Conservation (phyloP, 2,797 vertebrate species). For the Sibirionetta formosa region DNA sequence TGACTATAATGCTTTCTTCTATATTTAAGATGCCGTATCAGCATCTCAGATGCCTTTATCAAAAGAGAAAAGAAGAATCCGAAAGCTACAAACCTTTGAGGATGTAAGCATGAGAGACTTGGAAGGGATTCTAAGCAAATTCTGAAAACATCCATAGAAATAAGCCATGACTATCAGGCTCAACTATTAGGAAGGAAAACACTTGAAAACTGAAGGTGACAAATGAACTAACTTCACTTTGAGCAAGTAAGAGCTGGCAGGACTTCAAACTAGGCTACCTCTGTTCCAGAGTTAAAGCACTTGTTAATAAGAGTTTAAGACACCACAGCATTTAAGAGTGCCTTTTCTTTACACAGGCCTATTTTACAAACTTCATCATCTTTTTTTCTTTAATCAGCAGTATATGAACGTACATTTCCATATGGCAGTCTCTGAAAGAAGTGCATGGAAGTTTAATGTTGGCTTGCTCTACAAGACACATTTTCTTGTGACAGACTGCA, state of each 20-base stretch:
- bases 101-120: constrained; percentile 53
- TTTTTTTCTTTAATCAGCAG: constrained; percentile 27
- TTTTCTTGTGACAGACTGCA: constrained; percentile 54
- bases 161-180: constrained; percentile 24
- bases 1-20: constrained; percentile 43
- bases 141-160: constrained; percentile 55
- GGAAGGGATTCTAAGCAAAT: constrained; percentile 69
- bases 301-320: constrained; percentile 54
- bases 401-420: constrained; percentile 65
- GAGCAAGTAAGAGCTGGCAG: constrained; percentile 53
- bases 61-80: constrained; percentile 35
- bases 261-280: constrained; percentile 58
- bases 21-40: constrained; percentile 39
- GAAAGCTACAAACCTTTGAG: constrained; percentile 30
- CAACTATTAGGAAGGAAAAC: constrained; percentile 48
- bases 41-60: constrained; percentile 44
- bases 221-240: constrained; percentile 56
- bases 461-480: constrained; percentile 34
- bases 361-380: background rate
- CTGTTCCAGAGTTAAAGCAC: constrained; percentile 38
- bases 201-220: constrained; percentile 57
- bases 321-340: constrained; percentile 16
- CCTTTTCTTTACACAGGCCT: constrained; percentile 2
- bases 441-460: constrained; percentile 37
- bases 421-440: constrained; percentile 71